phyloP scores from a whole-genome alignment of 2,113 vertebrate genomes.

The Ailuropoda melanoleuca region DNA sequence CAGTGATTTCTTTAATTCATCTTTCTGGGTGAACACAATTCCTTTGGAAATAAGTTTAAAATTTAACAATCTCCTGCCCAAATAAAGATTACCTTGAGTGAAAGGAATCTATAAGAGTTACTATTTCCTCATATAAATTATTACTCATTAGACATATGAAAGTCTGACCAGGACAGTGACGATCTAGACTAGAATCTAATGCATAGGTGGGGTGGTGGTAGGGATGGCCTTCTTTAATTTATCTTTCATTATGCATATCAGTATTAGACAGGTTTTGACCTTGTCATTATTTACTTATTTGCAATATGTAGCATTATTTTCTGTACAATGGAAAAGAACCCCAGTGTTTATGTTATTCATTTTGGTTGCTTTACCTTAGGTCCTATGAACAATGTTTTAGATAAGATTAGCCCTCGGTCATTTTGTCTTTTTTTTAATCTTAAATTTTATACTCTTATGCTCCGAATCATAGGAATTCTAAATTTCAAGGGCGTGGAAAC shows the following conservation, averaged over 20 bases:
- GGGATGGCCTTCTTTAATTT: neutral
- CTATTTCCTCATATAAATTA: neutral
- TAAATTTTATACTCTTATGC: neutral
- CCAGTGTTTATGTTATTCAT: neutral
- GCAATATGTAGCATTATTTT: neutral
- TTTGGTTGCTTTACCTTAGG: neutral
- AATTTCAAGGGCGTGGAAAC: neutral
- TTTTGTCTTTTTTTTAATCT: neutral
- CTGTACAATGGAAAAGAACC: neutral
- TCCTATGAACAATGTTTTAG: neutral
- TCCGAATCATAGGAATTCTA: neutral
- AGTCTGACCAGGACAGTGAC: neutral
- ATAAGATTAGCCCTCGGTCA: neutral
- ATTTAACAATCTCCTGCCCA: neutral
- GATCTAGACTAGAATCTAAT: neutral
- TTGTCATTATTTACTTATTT: conserved; percentile 16
- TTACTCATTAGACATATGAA: neutral
- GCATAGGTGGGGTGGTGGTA: neutral
- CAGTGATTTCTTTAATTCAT: neutral
- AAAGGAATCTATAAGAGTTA: neutral
- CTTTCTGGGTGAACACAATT: neutral
- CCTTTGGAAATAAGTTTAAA: conserved; percentile 29
- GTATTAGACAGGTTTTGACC: neutral
- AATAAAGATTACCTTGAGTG: neutral
- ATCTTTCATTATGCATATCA: neutral